phyloP scores from a whole-genome alignment of 2,113 vertebrate genomes.

The Anhinga anhinga region DNA sequence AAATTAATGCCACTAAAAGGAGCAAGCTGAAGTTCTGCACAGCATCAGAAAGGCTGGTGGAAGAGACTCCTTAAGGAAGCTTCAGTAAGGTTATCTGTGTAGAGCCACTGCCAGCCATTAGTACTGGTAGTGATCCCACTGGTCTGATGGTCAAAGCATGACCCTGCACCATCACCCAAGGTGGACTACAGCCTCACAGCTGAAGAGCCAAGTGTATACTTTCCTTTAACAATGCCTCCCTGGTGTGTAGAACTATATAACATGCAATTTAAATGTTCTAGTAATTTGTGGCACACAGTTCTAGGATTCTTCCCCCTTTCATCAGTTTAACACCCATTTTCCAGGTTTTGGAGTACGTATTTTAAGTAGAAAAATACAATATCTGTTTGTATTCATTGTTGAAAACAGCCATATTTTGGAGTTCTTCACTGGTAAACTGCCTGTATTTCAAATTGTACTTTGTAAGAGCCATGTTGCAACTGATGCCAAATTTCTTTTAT shows the following conservation, averaged over 20 bases:
- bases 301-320: neutral
- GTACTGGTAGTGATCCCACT: neutral
- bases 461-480: neutral
- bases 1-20: neutral
- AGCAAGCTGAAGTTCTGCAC: neutral
- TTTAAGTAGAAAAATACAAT: neutral
- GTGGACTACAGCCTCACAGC: neutral
- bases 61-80: neutral
- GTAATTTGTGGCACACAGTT: neutral
- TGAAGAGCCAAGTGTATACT: neutral
- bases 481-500: neutral
- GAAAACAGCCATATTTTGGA: neutral
- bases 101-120: neutral
- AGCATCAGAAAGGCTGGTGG: neutral
- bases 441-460: constrained; percentile 28
- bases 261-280: neutral
- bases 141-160: neutral
- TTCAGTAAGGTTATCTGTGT: neutral
- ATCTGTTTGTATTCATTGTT: neutral
- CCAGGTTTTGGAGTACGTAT: neutral
- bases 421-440: neutral
- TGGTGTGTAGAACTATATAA: neutral
- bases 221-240: neutral
- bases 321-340: neutral
- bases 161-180: neutral